A percentile compares a stretch with the other conserved stretches of the same genome.
phyloP scores from a whole-genome alignment of 1,140 invertebrate genomes.

The Reticulitermes speratus region DNA sequence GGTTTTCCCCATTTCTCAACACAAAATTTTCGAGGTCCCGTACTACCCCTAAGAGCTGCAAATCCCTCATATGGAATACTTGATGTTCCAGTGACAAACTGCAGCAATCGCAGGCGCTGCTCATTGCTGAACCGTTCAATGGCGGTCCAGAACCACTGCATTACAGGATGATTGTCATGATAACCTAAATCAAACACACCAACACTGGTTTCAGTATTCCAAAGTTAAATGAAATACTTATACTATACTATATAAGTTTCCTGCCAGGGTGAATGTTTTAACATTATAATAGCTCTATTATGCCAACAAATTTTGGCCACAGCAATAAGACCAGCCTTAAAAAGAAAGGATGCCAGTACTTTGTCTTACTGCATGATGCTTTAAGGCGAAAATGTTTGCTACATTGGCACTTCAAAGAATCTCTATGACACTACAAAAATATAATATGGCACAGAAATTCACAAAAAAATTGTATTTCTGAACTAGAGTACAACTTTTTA shows the following conservation, averaged over 20 bases:
- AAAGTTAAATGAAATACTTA: constrained; percentile 20
- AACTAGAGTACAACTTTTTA: no score
- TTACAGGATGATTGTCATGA: constrained; percentile 91
- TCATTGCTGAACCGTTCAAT: constrained; percentile 94
- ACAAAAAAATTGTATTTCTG: no score
- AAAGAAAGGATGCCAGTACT: no score
- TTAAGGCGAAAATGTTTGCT: no score
- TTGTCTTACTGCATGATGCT: no score
- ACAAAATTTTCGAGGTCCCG: constrained; percentile 93
- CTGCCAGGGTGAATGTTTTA: no score
- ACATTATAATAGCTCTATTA: no score
- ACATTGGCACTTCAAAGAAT: no score
- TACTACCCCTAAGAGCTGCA: constrained; percentile 88
- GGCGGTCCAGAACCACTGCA: constrained; percentile 94
- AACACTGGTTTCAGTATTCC: background rate
- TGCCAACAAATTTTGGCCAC: no score
- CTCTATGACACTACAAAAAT: no score
- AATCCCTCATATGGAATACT: constrained; percentile 98
- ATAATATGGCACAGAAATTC: no score
- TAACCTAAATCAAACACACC: constrained; percentile 63
- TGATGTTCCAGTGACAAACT: constrained; percentile 97
- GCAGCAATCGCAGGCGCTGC: constrained; percentile 83
- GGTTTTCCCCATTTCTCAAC: constrained; percentile 98
- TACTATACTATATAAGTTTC: background rate
- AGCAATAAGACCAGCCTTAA: no score